Percentiles rank a stretch among this genome's conserved stretches.
Evolutionary conservation across 2,797 vertebrate species (phyloP).

Genomic region (Myotis pilosus): DNA sequence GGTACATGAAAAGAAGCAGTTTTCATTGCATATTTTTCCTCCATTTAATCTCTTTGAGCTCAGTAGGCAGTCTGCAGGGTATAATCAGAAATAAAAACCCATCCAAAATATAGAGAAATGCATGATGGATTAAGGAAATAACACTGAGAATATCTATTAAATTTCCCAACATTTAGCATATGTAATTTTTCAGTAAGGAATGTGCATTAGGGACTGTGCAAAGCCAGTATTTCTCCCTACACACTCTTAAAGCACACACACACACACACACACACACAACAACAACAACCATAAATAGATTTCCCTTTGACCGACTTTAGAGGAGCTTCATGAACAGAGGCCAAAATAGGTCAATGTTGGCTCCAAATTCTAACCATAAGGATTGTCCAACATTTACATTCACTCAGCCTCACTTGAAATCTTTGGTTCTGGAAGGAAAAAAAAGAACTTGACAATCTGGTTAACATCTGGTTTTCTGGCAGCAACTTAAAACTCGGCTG

Average conservation of each 20-base stretch:
- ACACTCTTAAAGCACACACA: not conserved
- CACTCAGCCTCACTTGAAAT: constrained; percentile 24
- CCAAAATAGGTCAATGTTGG: not conserved
- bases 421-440: constrained; percentile 46
- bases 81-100: constrained; percentile 39
- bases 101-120: constrained; percentile 34
- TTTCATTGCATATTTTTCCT: constrained; percentile 46
- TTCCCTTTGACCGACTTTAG: constrained; percentile 13
- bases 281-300: not conserved
- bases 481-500: constrained; percentile 38
- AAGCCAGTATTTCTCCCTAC: constrained; percentile 32
- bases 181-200: constrained; percentile 51
- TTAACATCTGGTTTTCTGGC: constrained; percentile 66
- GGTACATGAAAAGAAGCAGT: not conserved
- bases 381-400: constrained; percentile 16
- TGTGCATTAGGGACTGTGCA: not conserved
- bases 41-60: constrained; percentile 19
- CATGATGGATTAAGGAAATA: constrained; percentile 13
- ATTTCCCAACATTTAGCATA: not conserved
- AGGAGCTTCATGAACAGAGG: not conserved
- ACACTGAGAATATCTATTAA: constrained; percentile 13
- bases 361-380: constrained; percentile 36
- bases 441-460: not conserved
- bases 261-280: too few species aligned
- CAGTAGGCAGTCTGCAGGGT: not conserved